These are phyloP conservation scores for Tipula vernalis DNA, from an alignment of 2,888 invertebrate species.

Conservation along the genomic window DNA sequence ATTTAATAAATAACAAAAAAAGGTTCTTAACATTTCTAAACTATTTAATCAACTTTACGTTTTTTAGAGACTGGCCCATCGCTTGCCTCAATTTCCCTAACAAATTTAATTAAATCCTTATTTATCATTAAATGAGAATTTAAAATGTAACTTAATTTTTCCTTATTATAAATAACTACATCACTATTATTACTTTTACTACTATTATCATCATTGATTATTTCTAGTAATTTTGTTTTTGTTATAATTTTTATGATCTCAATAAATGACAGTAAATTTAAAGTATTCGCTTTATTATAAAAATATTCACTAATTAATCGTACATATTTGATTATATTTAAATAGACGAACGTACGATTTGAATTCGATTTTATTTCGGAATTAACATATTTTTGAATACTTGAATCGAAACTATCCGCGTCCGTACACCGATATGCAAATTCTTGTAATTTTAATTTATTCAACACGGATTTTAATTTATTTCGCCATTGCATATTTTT, in stretches of 20 bases:
- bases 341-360: constrained; percentile 14
- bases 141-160: constrained; percentile 17
- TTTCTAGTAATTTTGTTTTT: not conserved
- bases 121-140: not conserved
- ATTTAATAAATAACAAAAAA: not conserved
- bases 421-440: constrained; percentile 6
- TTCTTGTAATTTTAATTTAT: constrained; percentile 38
- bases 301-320: not conserved
- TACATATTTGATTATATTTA: not conserved
- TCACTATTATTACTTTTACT: not conserved
- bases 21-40: not conserved
- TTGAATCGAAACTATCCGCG: not conserved
- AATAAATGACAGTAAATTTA: constrained; percentile 23
- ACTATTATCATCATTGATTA: not conserved
- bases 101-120: not conserved
- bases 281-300: not conserved
- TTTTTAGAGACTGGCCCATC: not conserved
- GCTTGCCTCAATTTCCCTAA: not conserved
- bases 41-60: not conserved
- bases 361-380: constrained; percentile 22
- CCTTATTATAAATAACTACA: constrained; percentile 26
- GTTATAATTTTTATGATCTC: constrained; percentile 25
- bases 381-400: not conserved
- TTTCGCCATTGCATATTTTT: constrained; percentile 35
- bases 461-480: constrained; percentile 40